These are phyloP conservation scores for Drosophila acutilabella DNA, from an alignment of 2,888 invertebrate genomes.

Conservation along the genomic window DNA sequence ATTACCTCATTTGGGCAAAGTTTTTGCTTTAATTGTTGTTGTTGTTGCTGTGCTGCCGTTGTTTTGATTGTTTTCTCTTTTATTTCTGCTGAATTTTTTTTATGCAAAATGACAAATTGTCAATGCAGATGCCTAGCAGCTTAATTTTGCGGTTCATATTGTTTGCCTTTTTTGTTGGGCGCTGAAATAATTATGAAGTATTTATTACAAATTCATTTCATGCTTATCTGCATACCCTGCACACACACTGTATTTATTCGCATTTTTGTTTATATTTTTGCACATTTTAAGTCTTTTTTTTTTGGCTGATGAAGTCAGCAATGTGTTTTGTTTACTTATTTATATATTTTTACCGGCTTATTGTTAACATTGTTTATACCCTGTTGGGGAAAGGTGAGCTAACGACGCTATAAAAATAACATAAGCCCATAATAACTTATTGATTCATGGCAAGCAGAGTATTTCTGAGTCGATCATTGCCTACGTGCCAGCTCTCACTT, in stretches of 20 bases:
- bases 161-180: conserved; percentile 5
- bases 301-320: conserved; percentile 45
- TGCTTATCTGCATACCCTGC: conserved; percentile 16
- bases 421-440: neutral
- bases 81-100: conserved; percentile 23
- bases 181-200: conserved; percentile 13
- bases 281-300: neutral
- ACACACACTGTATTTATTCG: conserved; percentile 18
- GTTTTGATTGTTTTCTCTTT: conserved; percentile 35
- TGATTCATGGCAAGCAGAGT: conserved; percentile 8
- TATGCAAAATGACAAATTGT: conserved; percentile 60
- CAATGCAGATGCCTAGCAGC: conserved; percentile 54
- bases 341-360: neutral
- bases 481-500: neutral
- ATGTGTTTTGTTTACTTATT: conserved; percentile 13
- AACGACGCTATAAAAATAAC: neutral
- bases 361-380: conserved; percentile 4
- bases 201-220: conserved; percentile 2
- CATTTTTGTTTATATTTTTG: conserved; percentile 14
- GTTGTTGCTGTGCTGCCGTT: conserved; percentile 1
- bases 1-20: conserved; percentile 83
- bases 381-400: neutral
- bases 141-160: conserved; percentile 13
- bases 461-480: conserved; percentile 5
- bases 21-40: conserved; percentile 75